A percentile compares a stretch with the other conserved stretches of the same genome.
Evolutionary conservation across 2,888 invertebrate genomes (phyloP).

Genomic region (Parapristionchus giblindavisi): DNA sequence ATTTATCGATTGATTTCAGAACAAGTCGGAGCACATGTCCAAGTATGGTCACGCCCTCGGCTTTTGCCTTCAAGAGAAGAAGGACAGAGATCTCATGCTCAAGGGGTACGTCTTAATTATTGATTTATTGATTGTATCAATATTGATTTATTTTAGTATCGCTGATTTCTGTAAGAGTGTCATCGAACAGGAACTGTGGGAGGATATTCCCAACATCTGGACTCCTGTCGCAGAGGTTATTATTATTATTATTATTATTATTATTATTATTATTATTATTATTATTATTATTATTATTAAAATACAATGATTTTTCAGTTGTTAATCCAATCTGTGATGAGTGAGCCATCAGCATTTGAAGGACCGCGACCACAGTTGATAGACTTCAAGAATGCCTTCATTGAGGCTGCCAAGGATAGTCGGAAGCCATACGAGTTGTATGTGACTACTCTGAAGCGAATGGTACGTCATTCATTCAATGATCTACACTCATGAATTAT

Average conservation of each 20-base stretch:
- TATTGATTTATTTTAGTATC: background rate
- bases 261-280: background rate
- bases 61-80: slow-evolving; percentile 19
- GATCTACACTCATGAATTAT: background rate
- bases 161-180: slow-evolving; percentile 10
- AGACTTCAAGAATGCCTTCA: slow-evolving; percentile 33
- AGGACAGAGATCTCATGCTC: background rate
- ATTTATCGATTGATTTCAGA: background rate
- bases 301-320: slow-evolving; percentile 13
- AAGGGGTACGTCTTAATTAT: slow-evolving; percentile 10
- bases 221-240: slow-evolving; percentile 10
- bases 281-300: background rate
- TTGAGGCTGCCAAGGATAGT: slow-evolving; percentile 13
- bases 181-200: slow-evolving; percentile 22
- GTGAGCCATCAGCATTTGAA: slow-evolving; percentile 13
- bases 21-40: background rate
- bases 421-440: slow-evolving; percentile 24
- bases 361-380: slow-evolving; percentile 3
- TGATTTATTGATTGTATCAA: background rate
- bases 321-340: slow-evolving; percentile 27
- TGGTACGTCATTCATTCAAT: slow-evolving; percentile 32
- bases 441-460: slow-evolving; percentile 10
- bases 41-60: slow-evolving; percentile 24
- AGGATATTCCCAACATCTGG: slow-evolving; percentile 26
- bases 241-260: background rate